Base-by-base conservation (phyloP, 2,888 invertebrate genomes). In the Dicyrtomina minuta region DNA sequence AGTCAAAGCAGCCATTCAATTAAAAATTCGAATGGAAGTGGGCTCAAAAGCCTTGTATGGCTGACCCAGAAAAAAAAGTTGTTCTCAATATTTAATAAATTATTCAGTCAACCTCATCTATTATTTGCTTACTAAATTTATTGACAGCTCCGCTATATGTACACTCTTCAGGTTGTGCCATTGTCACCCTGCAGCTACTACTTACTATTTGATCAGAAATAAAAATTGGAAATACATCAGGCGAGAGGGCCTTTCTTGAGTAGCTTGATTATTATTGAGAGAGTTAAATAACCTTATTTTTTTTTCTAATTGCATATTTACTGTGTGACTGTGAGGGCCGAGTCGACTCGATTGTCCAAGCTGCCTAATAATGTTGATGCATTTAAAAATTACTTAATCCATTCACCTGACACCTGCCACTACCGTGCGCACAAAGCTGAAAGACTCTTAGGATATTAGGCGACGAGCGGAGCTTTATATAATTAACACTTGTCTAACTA, bases 1-100 rank as follows among this genome's bases (percentile, higher is more conserved):
- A 53, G 13, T 10, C 10, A 53, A 41, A 53, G 5, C 4, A 56
- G 8, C 27, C 12, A 15, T 56, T 27, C 56, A 26, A 20, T 59
- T 10, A 8, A 53, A 22, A 53, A 24, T 20, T 8, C 26, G 24
- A 2, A 24, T 20, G 53, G 4, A 53, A 13, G 24, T n/a, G 27
- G 24, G 13, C 43, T 33, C 20, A 44, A 20, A 22, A 26, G 22
- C 60, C 60, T 60, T 44, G 17, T 8, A 43, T 43, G 24, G 26
- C 41, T 60, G 59, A 59, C 60, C 60, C 22, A 60, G 33, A 59
- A 60, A 43, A 60, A 60, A 53, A 53, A 44, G 44, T 60, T 17
- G 60, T 44, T 60, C 22, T 44, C 44, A 26, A 24, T 60, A 44
- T 60, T 44, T n/a, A 60, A 44, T 60, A 60, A 60, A 60, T 60